Percentiles rank a stretch among this genome's conserved stretches.
Conservation (phyloP, 2,797 vertebrate species). For the Neopelma chrysocephalum region DNA sequence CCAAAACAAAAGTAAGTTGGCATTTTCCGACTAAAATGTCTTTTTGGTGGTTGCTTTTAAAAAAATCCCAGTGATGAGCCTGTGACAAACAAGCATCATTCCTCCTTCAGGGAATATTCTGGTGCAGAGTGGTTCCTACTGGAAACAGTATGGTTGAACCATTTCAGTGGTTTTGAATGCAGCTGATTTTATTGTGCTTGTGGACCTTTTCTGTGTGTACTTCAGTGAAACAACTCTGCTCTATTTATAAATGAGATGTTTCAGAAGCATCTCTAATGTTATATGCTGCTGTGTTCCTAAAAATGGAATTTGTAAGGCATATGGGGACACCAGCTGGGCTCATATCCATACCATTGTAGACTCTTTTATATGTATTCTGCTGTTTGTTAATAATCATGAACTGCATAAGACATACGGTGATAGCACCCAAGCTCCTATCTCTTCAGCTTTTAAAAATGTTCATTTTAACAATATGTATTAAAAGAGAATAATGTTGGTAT, state of each 20-base stretch:
- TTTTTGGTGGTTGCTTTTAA: not conserved
- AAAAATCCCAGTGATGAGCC: not conserved
- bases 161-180: not conserved
- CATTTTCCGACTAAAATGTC: not conserved
- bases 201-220: not conserved
- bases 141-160: not conserved
- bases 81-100: not conserved
- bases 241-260: constrained; percentile 37
- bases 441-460: constrained; percentile 39
- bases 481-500: constrained; percentile 2
- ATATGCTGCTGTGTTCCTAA: constrained; percentile 43
- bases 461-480: constrained; percentile 54
- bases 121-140: not conserved
- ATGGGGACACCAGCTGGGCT: constrained; percentile 70
- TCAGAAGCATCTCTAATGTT: constrained; percentile 14
- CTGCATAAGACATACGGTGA: constrained; percentile 26
- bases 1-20: not conserved
- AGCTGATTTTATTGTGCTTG: not conserved
- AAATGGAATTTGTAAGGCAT: constrained; percentile 60
- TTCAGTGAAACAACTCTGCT: not conserved
- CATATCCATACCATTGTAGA: constrained; percentile 38
- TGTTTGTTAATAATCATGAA: constrained; percentile 42
- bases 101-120: not conserved
- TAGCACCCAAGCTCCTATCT: constrained; percentile 41
- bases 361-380: constrained; percentile 30